Base-by-base conservation (phyloP, 2,797 vertebrate genomes). In the Eurystomus glaucurus region DNA sequence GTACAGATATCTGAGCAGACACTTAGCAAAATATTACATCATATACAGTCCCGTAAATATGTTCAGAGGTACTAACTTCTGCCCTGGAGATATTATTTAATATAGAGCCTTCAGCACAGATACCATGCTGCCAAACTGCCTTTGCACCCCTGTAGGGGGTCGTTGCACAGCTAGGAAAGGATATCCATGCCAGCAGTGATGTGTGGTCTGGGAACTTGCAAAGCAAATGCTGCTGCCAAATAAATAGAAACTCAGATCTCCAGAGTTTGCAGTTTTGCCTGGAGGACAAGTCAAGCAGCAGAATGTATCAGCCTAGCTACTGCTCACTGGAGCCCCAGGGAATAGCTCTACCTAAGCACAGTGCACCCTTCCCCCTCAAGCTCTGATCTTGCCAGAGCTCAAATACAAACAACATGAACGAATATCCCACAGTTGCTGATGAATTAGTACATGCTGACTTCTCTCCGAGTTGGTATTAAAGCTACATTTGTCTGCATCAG, bases 221-320 rank as follows among this genome's bases (percentile, higher is more conserved):
- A 82, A 91, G 75, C 37, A 89, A 92, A 82, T 2, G 11, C 33
- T 72, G 16, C 70, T 92, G 92, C 83, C 68, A 89, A 90, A 91
- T 85, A 91, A 93, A 85, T 57, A 90, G 64, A 66, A 94, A 92
- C 37, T 71, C 50, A 60, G 8, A 61, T 88, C 76, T 88, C 33
- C 37, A 45, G 66, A 83, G 54, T 74, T 92, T 90, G 84, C 51
- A 19, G 25, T 77, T 83, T 89, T 60, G 46, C 93, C 86, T 85
- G 78, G 55, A 89, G 90, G 82, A 72, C 87, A 90, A 91, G 75
- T 78, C 80, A 89, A 83, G 68, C 68, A 92, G 71, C 64, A 93
- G 84, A 95, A 88, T 57, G 51, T 33, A 93, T 93, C 77, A 94
- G 66, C 31, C 13, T n/a, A 92, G 43, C 45, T 92, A 66, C 48